These are phyloP conservation scores for Callocephalon fimbriatum DNA, from an alignment of 2,113 vertebrate species.

Conservation along the genomic window DNA sequence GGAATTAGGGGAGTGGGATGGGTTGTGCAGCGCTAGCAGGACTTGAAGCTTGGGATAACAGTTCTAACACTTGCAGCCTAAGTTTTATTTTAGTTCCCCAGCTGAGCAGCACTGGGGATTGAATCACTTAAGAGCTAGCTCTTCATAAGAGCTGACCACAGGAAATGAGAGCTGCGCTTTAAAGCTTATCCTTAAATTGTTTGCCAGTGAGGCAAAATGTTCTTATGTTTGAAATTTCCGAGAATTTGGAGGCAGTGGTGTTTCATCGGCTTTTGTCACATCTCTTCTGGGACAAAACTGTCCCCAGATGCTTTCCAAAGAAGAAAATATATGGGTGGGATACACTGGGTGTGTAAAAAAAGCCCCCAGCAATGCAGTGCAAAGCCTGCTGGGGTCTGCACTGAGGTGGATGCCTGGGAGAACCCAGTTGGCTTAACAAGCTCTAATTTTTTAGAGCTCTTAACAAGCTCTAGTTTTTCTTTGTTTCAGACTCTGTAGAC, in stretches of 20 bases:
- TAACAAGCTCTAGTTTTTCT: neutral
- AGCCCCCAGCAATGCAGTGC: neutral
- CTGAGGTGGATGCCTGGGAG: accelerated
- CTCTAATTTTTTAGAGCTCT: neutral
- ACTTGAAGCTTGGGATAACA: neutral
- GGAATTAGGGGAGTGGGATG: neutral
- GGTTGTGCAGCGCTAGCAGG: neutral
- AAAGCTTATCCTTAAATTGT: neutral
- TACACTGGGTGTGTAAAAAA: neutral
- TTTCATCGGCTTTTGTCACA: neutral
- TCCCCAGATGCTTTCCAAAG: neutral
- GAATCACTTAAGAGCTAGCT: neutral
- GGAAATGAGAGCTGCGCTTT: neutral
- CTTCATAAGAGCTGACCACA: neutral
- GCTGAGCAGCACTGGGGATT: neutral
- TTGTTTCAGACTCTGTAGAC: neutral
- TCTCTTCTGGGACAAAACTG: neutral
- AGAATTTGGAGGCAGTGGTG: neutral
- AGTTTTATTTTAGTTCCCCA: neutral
- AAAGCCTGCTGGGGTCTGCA: neutral
- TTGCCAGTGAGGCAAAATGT: neutral
- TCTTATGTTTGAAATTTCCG: neutral
- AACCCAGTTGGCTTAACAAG: accelerated
- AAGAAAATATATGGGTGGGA: neutral
- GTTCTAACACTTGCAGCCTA: neutral